phyloP scores from a whole-genome alignment of 2,888 invertebrate species.

The Cecidostiba fungosa region DNA sequence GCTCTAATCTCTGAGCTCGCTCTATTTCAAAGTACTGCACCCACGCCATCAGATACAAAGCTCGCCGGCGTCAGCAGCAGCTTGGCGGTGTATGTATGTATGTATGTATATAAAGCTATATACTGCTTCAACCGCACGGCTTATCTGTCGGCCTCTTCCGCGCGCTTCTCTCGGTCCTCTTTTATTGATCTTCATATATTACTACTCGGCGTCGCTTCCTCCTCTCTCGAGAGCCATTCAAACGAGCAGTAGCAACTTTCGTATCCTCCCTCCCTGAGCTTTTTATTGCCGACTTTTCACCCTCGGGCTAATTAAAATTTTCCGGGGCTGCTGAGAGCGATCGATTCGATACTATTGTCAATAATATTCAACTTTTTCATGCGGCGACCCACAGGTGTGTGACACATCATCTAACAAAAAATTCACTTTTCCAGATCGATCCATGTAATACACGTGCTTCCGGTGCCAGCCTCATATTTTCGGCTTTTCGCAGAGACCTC shows the following conservation, averaged over 20 bases:
- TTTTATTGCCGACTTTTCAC: no score
- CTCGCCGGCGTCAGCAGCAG: no score
- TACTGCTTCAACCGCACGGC: no score
- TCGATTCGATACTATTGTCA: no score
- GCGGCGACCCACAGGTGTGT: not conserved
- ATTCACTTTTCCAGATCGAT: not conserved
- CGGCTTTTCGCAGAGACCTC: not conserved
- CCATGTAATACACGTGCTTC: not conserved
- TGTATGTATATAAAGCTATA: not conserved
- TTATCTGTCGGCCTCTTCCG: constrained; percentile 18
- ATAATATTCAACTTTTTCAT: no score
- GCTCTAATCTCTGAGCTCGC: no score
- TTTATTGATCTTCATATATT: constrained; percentile 53
- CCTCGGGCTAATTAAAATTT: constrained; percentile 45
- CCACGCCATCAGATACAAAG: no score
- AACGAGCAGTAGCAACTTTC: not conserved
- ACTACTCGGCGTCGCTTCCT: not conserved
- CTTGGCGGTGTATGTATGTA: no score
- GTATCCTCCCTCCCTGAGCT: no score
- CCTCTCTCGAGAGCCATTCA: constrained; percentile 36
- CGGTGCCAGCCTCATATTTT: not conserved
- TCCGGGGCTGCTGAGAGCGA: no score
- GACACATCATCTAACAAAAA: no score
- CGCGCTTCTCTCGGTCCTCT: not conserved
- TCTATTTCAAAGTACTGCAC: no score